Evolutionary conservation across 1,140 invertebrate genomes (phyloP), one percentile per base, ranked within the genome.

Genomic region (Panagrolaimus sp.): DNA sequence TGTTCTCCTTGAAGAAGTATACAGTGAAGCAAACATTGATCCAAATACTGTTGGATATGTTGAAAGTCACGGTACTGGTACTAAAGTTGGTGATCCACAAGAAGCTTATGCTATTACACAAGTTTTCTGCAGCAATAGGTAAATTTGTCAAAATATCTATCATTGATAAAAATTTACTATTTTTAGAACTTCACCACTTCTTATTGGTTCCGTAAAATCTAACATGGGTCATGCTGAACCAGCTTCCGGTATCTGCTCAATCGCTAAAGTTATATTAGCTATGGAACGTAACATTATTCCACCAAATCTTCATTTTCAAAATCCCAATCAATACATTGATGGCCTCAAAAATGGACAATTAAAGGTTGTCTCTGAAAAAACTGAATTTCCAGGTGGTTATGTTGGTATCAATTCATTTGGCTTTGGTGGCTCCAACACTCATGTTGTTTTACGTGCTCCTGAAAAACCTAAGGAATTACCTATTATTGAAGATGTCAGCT

Each of bases 201-300:
- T 95, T 1, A 89, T 98, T 78, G 95, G 95, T 2, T 96, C 93
- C 0, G 90, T 96, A 0, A 98, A 98, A 83, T 93, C 92, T 1
- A 98, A 97, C 84, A 95, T 97, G 91, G 95, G 95, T 0, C 95
- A 98, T 79, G 89, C 93, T 5, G 94, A 98, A 84, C 90, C 93
- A 5, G 92, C 92, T 0, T 96, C 93, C 44, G 92, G 92, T 69
- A 84, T 91, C 46, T 76, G 62, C 66, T 81, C 74, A 1, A 27
- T 83, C 13, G 73, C 83, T 23, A 83, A 82, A 61, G 66, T 80
- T 5, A 75, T 96, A 4, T 88, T 96, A 64, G 90, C 92, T 4
- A 93, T 96, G 90, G 91, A 96, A 84, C 80, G 87, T 38, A 89
- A 90, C 43, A 83, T 89, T 2, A 91, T 98, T 71, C 93, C 94